A percentile compares a stretch with the other conserved stretches of the same genome.
Evolutionary conservation across 2,113 vertebrate species (phyloP).

Genomic region (Empidonax traillii): DNA sequence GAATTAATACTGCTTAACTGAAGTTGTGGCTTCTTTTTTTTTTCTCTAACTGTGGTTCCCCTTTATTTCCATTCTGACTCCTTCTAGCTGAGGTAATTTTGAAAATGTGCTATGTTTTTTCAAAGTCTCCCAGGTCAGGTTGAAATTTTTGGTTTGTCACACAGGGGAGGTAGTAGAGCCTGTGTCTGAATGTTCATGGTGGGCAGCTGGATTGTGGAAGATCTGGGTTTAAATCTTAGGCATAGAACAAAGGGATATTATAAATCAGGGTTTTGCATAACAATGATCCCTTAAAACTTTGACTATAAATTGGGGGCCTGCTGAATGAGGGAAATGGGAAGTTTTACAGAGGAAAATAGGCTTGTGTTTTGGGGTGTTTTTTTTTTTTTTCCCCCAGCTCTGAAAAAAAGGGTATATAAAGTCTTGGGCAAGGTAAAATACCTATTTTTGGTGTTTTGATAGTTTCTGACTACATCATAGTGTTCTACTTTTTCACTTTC

Average conservation of each 20-base stretch:
- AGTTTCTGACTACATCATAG: neutral
- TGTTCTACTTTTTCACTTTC: neutral
- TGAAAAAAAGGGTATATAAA: neutral
- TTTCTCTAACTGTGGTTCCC: neutral
- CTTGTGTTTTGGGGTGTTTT: rapidly evolving
- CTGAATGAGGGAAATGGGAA: neutral
- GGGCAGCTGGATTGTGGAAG: neutral
- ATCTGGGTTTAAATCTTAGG: neutral
- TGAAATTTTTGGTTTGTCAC: neutral
- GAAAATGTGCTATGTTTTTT: neutral
- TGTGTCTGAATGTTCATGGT: neutral
- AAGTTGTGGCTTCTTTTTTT: neutral
- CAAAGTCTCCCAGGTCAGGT: neutral
- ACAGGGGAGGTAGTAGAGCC: neutral
- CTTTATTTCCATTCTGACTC: neutral
- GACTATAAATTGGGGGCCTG: neutral
- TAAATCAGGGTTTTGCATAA: neutral
- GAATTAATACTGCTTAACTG: neutral
- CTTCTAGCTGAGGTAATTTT: neutral
- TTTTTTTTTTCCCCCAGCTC: neutral
- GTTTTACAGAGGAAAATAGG: neutral
- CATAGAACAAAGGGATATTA: neutral
- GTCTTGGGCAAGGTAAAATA: neutral
- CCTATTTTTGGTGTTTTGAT: neutral
- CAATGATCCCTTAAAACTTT: neutral